Base-by-base conservation (phyloP, 2,888 invertebrate genomes). In the Drosophila paramelanica region DNA sequence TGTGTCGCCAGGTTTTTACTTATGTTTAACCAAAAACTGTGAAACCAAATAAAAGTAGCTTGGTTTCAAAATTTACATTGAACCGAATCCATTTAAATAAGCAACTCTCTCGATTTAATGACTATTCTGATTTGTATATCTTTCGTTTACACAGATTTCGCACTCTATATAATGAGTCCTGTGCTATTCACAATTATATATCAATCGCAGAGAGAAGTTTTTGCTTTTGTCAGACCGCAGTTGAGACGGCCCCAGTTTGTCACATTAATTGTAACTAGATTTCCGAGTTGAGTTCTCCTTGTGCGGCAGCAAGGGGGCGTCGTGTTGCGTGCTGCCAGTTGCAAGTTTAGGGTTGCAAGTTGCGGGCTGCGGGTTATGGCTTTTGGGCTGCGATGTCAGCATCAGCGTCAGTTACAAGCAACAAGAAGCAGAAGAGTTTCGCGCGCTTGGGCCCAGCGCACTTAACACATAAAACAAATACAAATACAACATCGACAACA, bases 381-480 rank as follows among this genome's bases (percentile, higher is more conserved):
- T 57, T 67, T 55, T 66, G 65, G 66, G 62, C 59, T 73, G 72
- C 69, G 81, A 51, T 77, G 77, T 79, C 81, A 80, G 77, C 70
- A 70, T 67, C 65, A 72, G 76, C 84, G 64, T 79, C 73, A 69
- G 71, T 81, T 78, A 70, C 73, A 58, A 64, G 73, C 57, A 51
- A 43, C 57, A 42, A 46, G 27, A 57, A 50, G 43, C 55, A 46
- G 41, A 41, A 31, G 27, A 76, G 67, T 67, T 84, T 74, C 73
- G 73, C 64, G 77, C 75, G 79, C 77, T 69, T 67, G 84, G 81
- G 84, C 84, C 85, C 89, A 83, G 87, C 90, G 88, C 86, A 89
- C 89, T 89, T 89, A 89, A 89, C 89, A 89, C 89, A 85, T 85
- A 89, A 89, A 82, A 82, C 88, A 81, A 90, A 77, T 69, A 79